phyloP scores from a whole-genome alignment of 2,797 vertebrate genomes.

The Falco novaeseelandiae region DNA sequence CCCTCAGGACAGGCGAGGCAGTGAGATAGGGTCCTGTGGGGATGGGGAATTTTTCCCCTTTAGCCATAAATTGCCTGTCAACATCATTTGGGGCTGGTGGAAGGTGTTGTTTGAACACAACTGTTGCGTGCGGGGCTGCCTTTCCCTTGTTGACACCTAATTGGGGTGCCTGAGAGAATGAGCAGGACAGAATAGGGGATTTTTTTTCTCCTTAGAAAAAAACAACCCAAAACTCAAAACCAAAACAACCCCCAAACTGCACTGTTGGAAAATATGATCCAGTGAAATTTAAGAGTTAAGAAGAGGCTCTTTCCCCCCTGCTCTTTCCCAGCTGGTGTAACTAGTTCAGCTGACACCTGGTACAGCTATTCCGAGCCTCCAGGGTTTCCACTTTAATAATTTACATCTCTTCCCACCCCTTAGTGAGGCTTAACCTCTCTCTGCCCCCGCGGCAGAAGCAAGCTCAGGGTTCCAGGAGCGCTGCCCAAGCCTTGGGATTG shows the following conservation, averaged over 20 bases:
- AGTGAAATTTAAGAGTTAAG: neutral
- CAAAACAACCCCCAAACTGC: neutral
- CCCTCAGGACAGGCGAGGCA: neutral
- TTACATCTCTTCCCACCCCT: neutral
- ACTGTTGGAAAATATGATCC: neutral
- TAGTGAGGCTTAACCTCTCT: neutral
- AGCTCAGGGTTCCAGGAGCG: neutral
- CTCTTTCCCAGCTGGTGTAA: neutral
- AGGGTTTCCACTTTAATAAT: slow-evolving; percentile 68
- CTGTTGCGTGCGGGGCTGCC: fast-evolving
- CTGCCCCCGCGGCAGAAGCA: fast-evolving
- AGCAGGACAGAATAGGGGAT: fast-evolving
- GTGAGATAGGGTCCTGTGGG: fast-evolving
- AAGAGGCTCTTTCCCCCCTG: neutral
- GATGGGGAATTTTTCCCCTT: neutral
- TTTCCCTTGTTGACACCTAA: fast-evolving
- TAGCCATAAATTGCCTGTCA: fast-evolving
- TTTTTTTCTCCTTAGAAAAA: neutral
- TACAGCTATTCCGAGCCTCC: neutral
- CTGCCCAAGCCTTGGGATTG: fast-evolving
- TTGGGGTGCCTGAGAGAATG: fast-evolving
- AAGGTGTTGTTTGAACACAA: neutral
- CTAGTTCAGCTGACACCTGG: neutral
- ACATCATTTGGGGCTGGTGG: fast-evolving
- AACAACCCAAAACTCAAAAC: no score